Evolutionary conservation across 2,797 vertebrate species (phyloP).

Genomic region (Sphenodon punctatus): DNA sequence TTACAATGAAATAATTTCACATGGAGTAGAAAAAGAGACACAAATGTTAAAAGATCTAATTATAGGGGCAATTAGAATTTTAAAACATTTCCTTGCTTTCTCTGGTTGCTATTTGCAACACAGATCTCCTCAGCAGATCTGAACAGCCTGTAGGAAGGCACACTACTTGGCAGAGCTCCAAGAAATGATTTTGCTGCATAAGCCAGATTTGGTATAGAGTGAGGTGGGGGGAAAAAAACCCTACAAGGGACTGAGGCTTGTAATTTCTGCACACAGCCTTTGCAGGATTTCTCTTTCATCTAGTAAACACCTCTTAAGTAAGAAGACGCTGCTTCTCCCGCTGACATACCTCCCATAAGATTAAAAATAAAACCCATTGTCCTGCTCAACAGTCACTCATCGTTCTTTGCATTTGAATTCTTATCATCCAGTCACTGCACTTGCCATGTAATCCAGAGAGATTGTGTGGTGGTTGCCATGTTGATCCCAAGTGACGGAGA

Average conservation of each 20-base stretch:
- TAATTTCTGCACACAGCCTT: conserved; percentile 24
- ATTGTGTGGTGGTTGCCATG: no score
- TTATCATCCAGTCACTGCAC: not conserved
- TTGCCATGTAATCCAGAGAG: not conserved
- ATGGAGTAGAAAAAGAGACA: not conserved
- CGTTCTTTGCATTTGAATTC: not conserved
- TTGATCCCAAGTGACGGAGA: no score
- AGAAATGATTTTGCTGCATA: not conserved
- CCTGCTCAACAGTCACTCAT: not conserved
- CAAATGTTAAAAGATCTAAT: conserved; percentile 29
- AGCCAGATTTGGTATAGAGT: not conserved
- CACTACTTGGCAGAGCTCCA: conserved; percentile 21
- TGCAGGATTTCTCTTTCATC: not conserved
- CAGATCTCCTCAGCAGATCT: conserved; percentile 15
- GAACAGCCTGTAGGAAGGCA: conserved; percentile 38
- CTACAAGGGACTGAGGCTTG: conserved; percentile 15
- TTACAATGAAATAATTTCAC: conserved; percentile 23
- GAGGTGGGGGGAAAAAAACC: conserved; percentile 40
- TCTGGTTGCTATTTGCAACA: conserved; percentile 5
- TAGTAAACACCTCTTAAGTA: not conserved
- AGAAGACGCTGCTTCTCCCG: not conserved
- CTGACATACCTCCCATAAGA: not conserved
- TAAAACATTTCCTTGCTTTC: conserved; percentile 40
- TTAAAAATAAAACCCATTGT: not conserved
- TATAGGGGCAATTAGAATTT: conserved; percentile 29